Percentiles rank a stretch among this genome's conserved stretches.
Evolutionary conservation across 2,113 vertebrate species (phyloP).

Genomic region (Bos javanicus): DNA sequence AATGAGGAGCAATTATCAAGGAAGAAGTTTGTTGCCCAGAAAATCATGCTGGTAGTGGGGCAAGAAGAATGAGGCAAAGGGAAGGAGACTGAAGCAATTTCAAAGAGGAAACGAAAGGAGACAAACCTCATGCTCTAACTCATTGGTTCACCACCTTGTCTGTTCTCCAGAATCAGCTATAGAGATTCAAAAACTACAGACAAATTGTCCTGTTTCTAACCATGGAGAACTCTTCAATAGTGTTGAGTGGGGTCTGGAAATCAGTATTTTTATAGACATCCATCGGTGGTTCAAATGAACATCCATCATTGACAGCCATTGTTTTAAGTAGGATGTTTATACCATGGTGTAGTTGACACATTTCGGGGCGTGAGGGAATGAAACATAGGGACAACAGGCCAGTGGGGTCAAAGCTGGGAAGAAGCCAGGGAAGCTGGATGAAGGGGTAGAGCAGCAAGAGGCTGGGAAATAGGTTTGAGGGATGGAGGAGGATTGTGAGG

Average conservation of each 20-base stretch:
- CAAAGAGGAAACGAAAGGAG: neutral
- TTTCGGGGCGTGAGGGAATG: neutral
- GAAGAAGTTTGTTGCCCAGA: neutral
- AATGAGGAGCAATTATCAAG: neutral
- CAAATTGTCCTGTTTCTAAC: neutral
- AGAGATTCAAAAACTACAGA: neutral
- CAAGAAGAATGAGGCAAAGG: neutral
- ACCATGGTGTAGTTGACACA: no score
- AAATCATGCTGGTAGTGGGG: neutral
- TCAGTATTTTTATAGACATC: neutral
- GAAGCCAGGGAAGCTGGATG: neutral
- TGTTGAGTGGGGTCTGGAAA: neutral
- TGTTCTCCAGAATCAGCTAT: neutral
- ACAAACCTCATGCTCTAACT: neutral
- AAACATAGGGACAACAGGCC: neutral
- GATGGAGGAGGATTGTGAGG: neutral
- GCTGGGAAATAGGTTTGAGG: neutral
- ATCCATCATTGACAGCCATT: neutral
- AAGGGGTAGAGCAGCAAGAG: neutral
- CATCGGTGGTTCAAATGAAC: neutral
- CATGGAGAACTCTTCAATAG: neutral
- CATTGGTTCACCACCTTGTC: neutral
- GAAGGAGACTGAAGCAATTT: neutral
- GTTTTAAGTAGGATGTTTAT: neutral
- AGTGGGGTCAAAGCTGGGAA: neutral